These are phyloP conservation scores for Hypomecis atomaria DNA, from an alignment of 2,888 invertebrate species.

Conservation along the genomic window DNA sequence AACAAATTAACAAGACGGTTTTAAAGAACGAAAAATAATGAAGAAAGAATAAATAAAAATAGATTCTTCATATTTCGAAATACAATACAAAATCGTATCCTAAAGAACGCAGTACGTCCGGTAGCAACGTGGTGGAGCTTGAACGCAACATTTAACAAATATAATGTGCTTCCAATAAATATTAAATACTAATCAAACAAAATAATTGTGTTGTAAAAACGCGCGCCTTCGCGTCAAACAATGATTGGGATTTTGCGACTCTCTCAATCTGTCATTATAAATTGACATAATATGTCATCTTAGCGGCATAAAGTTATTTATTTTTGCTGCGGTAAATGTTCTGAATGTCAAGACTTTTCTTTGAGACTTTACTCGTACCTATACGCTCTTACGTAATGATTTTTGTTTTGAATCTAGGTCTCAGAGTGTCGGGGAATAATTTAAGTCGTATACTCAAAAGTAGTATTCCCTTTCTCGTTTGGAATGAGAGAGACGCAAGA, in stretches of 20 bases:
- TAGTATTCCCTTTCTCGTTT: slow-evolving; percentile 52
- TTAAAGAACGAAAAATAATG: background rate
- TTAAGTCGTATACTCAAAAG: slow-evolving; percentile 32
- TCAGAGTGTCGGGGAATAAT: slow-evolving; percentile 23
- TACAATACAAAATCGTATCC: slow-evolving; percentile 47
- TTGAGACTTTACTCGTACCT: background rate
- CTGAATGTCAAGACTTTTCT: slow-evolving; percentile 1
- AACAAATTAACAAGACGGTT: background rate
- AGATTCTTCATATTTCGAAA: slow-evolving; percentile 2
- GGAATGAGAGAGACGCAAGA: slow-evolving; percentile 56
- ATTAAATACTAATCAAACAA: slow-evolving; percentile 74
- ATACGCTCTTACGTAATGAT: background rate
- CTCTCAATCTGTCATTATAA: slow-evolving; percentile 28
- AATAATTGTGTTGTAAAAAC: slow-evolving; percentile 78
- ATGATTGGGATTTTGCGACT: slow-evolving; percentile 50
- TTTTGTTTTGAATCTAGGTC: slow-evolving; percentile 27
- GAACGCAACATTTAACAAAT: slow-evolving; percentile 66
- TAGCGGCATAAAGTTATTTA: background rate
- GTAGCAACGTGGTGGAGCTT: slow-evolving; percentile 61
- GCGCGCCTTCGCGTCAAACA: slow-evolving; percentile 78
- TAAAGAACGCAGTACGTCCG: slow-evolving; percentile 54
- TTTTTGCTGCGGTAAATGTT: background rate
- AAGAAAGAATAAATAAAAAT: background rate
- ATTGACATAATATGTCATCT: background rate
- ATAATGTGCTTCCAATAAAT: slow-evolving; percentile 63